Evolutionary conservation across 2,888 invertebrate genomes (phyloP).

Genomic region (Lycophotia porphyrea): DNA sequence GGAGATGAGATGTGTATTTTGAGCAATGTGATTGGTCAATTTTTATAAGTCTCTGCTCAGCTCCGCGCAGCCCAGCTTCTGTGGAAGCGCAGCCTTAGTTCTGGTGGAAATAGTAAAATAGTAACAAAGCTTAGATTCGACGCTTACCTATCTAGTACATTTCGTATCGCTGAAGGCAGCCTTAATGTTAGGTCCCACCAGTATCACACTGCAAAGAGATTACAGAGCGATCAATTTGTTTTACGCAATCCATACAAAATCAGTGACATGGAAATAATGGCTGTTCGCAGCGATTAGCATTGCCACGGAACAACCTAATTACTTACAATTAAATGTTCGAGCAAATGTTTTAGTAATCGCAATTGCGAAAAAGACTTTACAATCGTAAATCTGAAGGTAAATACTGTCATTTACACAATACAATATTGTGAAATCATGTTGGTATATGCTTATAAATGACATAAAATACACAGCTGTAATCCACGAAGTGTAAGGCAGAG

Average conservation of each 20-base stretch:
- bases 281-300: conserved; percentile 48
- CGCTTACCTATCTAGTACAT: background rate
- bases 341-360: conserved; percentile 50
- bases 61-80: no score
- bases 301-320: conserved; percentile 61
- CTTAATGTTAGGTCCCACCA: conserved; percentile 72
- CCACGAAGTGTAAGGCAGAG: no score
- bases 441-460: background rate
- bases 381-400: conserved; percentile 38
- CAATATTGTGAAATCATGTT: conserved; percentile 13
- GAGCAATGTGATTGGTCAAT: no score
- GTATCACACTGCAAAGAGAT: conserved; percentile 39
- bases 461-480: no score
- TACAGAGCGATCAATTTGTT: conserved; percentile 45
- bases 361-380: conserved; percentile 52
- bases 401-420: conserved; percentile 45
- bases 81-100: no score
- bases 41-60: no score
- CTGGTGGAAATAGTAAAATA: background rate
- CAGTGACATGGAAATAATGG: conserved; percentile 60
- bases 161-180: background rate
- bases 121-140: background rate
- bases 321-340: conserved; percentile 58
- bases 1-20: no score
- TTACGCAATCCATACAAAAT: conserved; percentile 56